phyloP scores from a whole-genome alignment of 2,113 vertebrate species.

The Plecotus auritus region DNA sequence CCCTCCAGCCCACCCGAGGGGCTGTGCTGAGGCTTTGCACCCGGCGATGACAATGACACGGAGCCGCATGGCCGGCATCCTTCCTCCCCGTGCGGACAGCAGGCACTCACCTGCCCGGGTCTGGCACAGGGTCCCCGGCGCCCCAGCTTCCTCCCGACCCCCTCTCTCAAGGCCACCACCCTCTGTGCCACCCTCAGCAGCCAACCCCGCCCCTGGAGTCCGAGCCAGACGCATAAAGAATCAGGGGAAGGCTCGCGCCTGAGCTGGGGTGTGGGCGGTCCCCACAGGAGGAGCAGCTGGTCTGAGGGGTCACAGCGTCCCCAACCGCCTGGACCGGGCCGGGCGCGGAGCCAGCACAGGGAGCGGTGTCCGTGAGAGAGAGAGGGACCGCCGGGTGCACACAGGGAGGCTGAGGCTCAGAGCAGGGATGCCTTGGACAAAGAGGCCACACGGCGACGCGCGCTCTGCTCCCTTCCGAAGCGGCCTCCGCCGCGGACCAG shows the following conservation, averaged over 20 bases:
- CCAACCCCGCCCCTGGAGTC: background rate
- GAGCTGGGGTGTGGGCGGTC: rapidly evolving
- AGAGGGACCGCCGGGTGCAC: rapidly evolving
- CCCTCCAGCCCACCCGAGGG: background rate
- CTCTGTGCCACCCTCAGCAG: rapidly evolving
- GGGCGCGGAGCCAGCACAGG: background rate
- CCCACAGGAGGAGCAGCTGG: background rate
- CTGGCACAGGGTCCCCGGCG: background rate
- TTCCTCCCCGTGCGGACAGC: background rate
- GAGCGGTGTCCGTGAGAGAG: background rate
- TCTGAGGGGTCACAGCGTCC: background rate
- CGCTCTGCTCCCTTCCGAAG: background rate
- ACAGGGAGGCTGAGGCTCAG: background rate
- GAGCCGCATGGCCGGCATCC: background rate
- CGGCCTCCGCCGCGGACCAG: background rate
- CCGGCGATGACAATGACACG: rapidly evolving
- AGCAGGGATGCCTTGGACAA: background rate
- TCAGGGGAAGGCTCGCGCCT: background rate
- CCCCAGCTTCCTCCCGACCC: background rate
- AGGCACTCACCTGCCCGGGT: too few relatives aligned
- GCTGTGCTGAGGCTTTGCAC: too few relatives aligned
- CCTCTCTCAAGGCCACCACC: too few relatives aligned
- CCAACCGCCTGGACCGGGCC: background rate
- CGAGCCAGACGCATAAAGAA: background rate
- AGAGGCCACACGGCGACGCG: background rate